Base-by-base conservation (phyloP, 1,140 invertebrate species). In the Eupeodes corollae region DNA sequence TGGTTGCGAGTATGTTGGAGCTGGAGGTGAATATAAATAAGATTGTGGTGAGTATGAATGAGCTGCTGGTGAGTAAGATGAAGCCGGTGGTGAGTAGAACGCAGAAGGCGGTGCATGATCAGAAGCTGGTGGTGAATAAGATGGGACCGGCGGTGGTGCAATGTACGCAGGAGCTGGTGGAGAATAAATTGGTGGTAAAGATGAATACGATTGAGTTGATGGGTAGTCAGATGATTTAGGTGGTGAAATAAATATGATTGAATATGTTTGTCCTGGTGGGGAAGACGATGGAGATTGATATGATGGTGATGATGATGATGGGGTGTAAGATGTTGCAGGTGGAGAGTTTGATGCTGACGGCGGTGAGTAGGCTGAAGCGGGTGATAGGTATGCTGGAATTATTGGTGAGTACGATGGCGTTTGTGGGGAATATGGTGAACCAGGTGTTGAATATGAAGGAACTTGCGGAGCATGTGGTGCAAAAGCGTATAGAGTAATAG, bases 81-180 rank as follows among this genome's bases (percentile, higher is more conserved):
- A 30, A 19, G 14, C n/a, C 41, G 30, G 14, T 30, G 39, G 16
- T 6, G 16, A 6, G 18, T 19, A 41, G 13, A 21, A 13, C 13
- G 16, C 16, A n/a, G n/a, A 30, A 19, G 14, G 16, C 41, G 30
- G 14, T 30, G n/a, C n/a, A n/a, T 26, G 21, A 26, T 8, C 21
- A 26, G 12, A 52, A 13, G 48, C 18, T 16, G 52, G 46, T 3
- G 51, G 19, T 37, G 31, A 44, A 19, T 45, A 54, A 2, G 50
- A 31, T 14, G 44, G 38, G 3, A 52, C 14, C 38, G 52, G 42
- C n/a, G 10, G n/a, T 14, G 35, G n/a, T 16, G 35, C 35, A 5
- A 38, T 38, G n/a, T 16, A 38, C 10, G 16, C 3, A 38, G 3
- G 3, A 14, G n/a, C 16, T 14, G 3, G 35, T 42, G 40, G 40